Base-by-base conservation (phyloP, 2,113 vertebrate genomes). In the Meleagris gallopavo region DNA sequence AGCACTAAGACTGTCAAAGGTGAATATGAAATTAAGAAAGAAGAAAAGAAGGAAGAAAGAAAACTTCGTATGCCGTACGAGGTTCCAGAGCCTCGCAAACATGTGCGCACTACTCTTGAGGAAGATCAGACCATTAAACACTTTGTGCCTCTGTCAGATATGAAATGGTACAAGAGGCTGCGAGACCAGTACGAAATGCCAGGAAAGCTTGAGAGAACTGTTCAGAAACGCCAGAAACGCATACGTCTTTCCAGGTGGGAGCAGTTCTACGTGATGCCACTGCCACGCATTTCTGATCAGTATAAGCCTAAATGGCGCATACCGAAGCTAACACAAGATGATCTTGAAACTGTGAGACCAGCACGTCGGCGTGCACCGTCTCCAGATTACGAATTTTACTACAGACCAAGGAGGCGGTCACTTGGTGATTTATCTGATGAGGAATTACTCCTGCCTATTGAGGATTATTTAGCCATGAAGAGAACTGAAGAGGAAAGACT, bases 111-210 rank as follows among this genome's bases (percentile, higher is more conserved):
- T 40, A 95, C 97, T 72, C 96, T 99, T 50, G 98, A 99, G 88
- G 99, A 99, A 97, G 98, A 99, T 72, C 98, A 98, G 43, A 98
- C 89, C 82, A 99, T 99, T 73, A 99, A 99, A 97, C 98, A 99
- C 83, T 99, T 98, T 86, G 98, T 98, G 90, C 99, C 99, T 32
- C 97, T 99, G 88, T 99, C 99, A 72, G 99, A 99, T 91, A 99
- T 99, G 99, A 99, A 99, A 93, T 99, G 99, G 99, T 99, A 99
- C 95, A 99, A 99, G 97, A 99, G 98, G 90, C 95, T 99, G n/a
- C 96, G 99, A 62, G 99, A 99, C 95, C 99, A 99, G 34, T 99
- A 98, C 7, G 99, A 99, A 97, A 99, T 99, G 98, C 99, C 99
- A 43, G 99, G 98, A 91, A 99, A 99, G 66, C 98, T 99, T 77